These are phyloP conservation scores for Mustelus asterias DNA, from an alignment of 2,113 vertebrate species.

Conservation along the genomic window DNA sequence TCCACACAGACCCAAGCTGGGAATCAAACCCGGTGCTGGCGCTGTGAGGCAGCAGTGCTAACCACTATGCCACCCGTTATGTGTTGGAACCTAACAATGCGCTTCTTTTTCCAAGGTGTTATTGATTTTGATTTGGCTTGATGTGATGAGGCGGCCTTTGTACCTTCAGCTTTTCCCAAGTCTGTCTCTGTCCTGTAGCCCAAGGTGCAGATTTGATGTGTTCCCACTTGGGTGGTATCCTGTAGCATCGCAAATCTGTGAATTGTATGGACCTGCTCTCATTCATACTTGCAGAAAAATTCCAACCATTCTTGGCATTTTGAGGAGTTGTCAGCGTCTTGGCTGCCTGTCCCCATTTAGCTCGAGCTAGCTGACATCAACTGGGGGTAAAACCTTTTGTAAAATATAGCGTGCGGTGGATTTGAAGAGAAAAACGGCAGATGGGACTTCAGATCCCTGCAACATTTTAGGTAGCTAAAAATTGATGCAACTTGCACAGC, in stretches of 20 bases:
- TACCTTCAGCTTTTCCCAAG: not conserved
- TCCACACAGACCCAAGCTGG: no score
- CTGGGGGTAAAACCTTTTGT: not conserved
- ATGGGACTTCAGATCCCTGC: not conserved
- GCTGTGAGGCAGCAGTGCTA: no score
- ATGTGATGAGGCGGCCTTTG: not conserved
- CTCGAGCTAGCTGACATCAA: not conserved
- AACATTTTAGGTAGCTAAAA: not conserved
- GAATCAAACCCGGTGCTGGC: no score
- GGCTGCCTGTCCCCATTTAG: not conserved
- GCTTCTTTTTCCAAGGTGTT: not conserved
- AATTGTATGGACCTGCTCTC: not conserved
- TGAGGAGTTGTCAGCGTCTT: not conserved
- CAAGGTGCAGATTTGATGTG: not conserved
- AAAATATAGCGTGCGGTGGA: not conserved
- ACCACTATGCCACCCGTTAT: not conserved
- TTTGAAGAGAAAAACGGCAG: not conserved
- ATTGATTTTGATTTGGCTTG: not conserved
- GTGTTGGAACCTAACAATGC: not conserved
- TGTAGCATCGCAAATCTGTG: not conserved
- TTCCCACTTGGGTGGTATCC: not conserved
- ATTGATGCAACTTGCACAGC: not conserved
- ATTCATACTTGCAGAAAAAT: not conserved
- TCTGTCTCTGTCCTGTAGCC: not conserved
- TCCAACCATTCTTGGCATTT: not conserved